Base-by-base conservation (phyloP, 2,888 invertebrate species). In the Teinopalpus imperialis region DNA sequence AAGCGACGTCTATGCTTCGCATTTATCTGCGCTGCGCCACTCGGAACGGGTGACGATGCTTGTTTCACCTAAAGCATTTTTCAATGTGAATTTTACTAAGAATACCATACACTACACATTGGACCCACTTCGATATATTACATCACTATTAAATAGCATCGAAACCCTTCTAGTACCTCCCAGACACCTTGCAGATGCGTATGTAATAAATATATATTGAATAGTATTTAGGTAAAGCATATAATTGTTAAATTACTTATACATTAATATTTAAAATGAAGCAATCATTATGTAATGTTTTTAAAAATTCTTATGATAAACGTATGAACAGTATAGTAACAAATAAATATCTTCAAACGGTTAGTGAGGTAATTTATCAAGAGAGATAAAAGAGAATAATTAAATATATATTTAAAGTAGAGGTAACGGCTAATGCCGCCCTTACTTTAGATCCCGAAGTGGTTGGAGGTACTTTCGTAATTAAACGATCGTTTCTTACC, bases 401-500 rank as follows among this genome's bases (percentile, higher is more conserved):
- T n/a, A n/a, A n/a, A n/a, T n/a, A n/a, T n/a, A n/a, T n/a, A n/a
- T n/a, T n/a, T n/a, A n/a, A n/a, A n/a, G n/a, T n/a, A n/a, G n/a
- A n/a, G n/a, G n/a, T n/a, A n/a, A n/a, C n/a, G n/a, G n/a, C n/a
- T n/a, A n/a, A n/a, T n/a, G n/a, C n/a, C n/a, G n/a, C n/a, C n/a
- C n/a, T n/a, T n/a, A n/a, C n/a, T 16, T 13, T 8, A 12, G 29
- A 37, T 58, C 56, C 3, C 43, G 49, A n/a, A 49, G 48, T 29
- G 43, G 54, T 52, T 51, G 47, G 35, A n/a, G 41, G 41, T 24
- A 44, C 32, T 48, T 56, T 63, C 20, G 56, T 49, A 42, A 49
- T 53, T 31, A 81, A 52, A 0, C 76, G 59, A 12, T 77, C 74
- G 50, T 66, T 69, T 37, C 87, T 82, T 78, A 86, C 81, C 83